Evolutionary conservation across 2,888 invertebrate genomes (phyloP), one percentile per base, ranked within the genome.

Genomic region (Lingula anatina): DNA sequence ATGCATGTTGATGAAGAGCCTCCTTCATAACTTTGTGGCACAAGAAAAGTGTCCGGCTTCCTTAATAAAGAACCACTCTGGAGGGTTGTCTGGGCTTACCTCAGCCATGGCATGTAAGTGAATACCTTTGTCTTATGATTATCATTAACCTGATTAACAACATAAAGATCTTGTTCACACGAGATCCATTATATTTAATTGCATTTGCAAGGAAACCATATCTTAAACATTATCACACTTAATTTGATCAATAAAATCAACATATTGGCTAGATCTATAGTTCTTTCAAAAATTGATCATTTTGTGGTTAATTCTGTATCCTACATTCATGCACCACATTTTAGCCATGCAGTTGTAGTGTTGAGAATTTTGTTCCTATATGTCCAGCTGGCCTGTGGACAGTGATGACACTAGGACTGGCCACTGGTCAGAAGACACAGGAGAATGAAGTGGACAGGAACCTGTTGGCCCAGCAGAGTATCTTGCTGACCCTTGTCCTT

Each of bases 381-480:
- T 46, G 57, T 60, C 1, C 62, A 76, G 76, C 77, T 44, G 76
- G 78, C 46, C 57, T 79, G 4, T 79, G 78, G 79, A 71, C 69
- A 45, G 76, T 76, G 24, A 64, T 79, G 39, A 79, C 79, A 1
- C 59, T 79, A 20, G 78, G 78, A 24, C 71, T 78, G 68, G 72
- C 68, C 3, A 53, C 57, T 26, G 53, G 47, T 15, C 53, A 60
- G 25, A 53, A 55, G 38, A 64, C 66, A 51, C 67, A 69, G 49
- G 60, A 67, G n/a, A 66, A 71, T 45, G 66, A 68, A 27, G 66
- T 71, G 18, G 62, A 71, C 20, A 71, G 68, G 46, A 66, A 76
- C 15, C 69, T 78, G 1, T 80, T 96, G 56, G 91, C 95, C 49
- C 90, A 89, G 79, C 92, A 95, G 78, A 91, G 94, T 59, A 83